Percentiles rank a stretch among this genome's conserved stretches.
Evolutionary conservation across 2,888 invertebrate genomes (phyloP).

Genomic region (Scaptomyza reducta): DNA sequence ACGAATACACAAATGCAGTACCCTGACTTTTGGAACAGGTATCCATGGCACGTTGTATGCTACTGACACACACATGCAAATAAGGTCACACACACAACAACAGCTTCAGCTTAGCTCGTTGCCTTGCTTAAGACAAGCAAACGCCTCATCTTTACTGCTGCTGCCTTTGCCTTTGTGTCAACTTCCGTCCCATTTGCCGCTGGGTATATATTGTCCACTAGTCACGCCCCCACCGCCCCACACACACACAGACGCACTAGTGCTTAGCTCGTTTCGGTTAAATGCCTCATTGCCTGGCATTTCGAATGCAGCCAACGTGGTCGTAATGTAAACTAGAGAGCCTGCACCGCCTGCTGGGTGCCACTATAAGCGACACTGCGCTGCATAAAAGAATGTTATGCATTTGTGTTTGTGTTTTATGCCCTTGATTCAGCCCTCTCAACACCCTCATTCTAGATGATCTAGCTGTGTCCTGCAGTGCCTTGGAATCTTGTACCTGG

Average conservation of each 20-base stretch:
- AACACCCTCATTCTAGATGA: slow-evolving; percentile 19
- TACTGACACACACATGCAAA: slow-evolving; percentile 70
- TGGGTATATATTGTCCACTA: slow-evolving; percentile 28
- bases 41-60: slow-evolving; percentile 67
- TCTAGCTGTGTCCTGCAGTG: slow-evolving; percentile 40
- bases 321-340: slow-evolving; percentile 11
- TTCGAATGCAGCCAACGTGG: slow-evolving; percentile 51
- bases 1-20: slow-evolving; percentile 23
- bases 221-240: slow-evolving; percentile 15
- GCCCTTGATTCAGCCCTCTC: slow-evolving; percentile 3
- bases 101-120: slow-evolving; percentile 29
- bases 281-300: slow-evolving; percentile 67
- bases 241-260: slow-evolving; percentile 29
- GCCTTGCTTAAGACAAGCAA: slow-evolving; percentile 47
- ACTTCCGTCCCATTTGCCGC: slow-evolving; percentile 32
- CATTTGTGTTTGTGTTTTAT: slow-evolving; percentile 63
- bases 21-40: slow-evolving; percentile 45
- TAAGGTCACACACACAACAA: slow-evolving; percentile 50
- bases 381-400: slow-evolving; percentile 56
- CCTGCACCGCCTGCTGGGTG: slow-evolving; percentile 16
- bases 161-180: slow-evolving; percentile 47
- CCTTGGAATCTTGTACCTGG: slow-evolving; percentile 57
- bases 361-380: slow-evolving; percentile 13
- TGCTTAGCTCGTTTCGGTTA: slow-evolving; percentile 61
- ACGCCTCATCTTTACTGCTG: slow-evolving; percentile 42